phyloP scores from a whole-genome alignment of 2,888 invertebrate genomes.

The Parnassius glacialis region DNA sequence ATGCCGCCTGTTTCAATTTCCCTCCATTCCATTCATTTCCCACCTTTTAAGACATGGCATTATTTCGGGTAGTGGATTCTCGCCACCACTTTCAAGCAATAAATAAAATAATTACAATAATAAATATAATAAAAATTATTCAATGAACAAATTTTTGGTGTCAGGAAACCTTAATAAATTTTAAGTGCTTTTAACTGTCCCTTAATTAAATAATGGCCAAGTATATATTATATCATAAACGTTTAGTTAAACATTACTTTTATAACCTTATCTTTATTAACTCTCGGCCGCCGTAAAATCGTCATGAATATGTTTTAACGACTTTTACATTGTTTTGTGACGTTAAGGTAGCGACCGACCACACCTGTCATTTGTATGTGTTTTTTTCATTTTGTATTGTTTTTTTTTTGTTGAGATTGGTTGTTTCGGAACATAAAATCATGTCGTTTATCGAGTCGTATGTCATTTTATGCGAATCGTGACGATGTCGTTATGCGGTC shows the following conservation, averaged over 20 bases:
- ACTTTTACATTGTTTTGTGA: conserved; percentile 45
- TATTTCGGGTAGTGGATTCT: too few relatives aligned
- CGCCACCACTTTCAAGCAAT: too few relatives aligned
- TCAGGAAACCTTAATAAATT: too few relatives aligned
- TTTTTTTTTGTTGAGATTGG: conserved; percentile 9
- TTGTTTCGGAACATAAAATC: conserved; percentile 14
- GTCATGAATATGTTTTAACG: conserved; percentile 46
- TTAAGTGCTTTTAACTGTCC: neutral
- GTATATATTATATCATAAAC: conserved; percentile 46
- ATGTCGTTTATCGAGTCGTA: conserved; percentile 21
- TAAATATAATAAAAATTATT: too few relatives aligned
- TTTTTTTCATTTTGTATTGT: conserved; percentile 18
- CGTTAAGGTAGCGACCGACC: conserved; percentile 37
- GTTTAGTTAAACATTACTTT: conserved; percentile 50
- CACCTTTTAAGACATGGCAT: too few relatives aligned
- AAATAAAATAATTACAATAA: too few relatives aligned
- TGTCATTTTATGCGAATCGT: conserved; percentile 22
- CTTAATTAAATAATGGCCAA: conserved; percentile 15
- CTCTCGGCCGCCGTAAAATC: conserved; percentile 49
- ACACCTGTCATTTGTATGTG: conserved; percentile 41
- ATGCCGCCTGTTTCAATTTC: too few relatives aligned
- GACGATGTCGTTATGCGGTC: conserved; percentile 22
- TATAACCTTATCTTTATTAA: conserved; percentile 60
- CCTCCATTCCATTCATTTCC: too few relatives aligned
- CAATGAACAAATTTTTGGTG: too few relatives aligned